phyloP scores from a whole-genome alignment of 2,113 vertebrate genomes.

The Serinus canaria region DNA sequence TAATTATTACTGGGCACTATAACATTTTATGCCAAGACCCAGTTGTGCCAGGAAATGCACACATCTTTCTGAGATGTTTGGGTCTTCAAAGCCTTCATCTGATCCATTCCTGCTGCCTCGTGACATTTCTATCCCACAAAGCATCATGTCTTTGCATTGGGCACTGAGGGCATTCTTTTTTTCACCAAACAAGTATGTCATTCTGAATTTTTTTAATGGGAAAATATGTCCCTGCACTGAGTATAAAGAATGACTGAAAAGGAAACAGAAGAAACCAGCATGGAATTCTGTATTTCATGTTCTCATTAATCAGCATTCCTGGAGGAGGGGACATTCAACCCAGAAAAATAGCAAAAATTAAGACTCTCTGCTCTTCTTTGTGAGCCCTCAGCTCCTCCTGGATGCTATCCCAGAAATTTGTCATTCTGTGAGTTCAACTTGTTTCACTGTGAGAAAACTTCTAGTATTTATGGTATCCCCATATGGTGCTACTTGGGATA shows the following conservation, averaged over 20 bases:
- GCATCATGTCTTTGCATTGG: not conserved
- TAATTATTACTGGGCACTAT: not conserved
- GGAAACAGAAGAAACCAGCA: not conserved
- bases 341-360: not conserved
- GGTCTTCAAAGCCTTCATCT: not conserved
- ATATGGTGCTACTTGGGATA: slow-evolving; percentile 64
- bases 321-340: not conserved
- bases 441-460: slow-evolving; percentile 62
- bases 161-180: not conserved
- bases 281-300: not conserved
- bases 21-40: not conserved
- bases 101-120: not conserved
- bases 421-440: slow-evolving; percentile 58
- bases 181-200: not conserved
- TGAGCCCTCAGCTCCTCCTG: slow-evolving; percentile 23
- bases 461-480: slow-evolving; percentile 56
- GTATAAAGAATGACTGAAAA: not conserved
- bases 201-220: not conserved
- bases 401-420: slow-evolving; percentile 61
- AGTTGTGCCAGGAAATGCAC: not conserved
- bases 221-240: not conserved
- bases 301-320: slow-evolving; percentile 34
- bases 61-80: not conserved
- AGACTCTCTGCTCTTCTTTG: not conserved
- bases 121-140: not conserved